These are phyloP conservation scores for Trichogramma dendrolimi DNA, from an alignment of 2,888 invertebrate species.

Conservation along the genomic window DNA sequence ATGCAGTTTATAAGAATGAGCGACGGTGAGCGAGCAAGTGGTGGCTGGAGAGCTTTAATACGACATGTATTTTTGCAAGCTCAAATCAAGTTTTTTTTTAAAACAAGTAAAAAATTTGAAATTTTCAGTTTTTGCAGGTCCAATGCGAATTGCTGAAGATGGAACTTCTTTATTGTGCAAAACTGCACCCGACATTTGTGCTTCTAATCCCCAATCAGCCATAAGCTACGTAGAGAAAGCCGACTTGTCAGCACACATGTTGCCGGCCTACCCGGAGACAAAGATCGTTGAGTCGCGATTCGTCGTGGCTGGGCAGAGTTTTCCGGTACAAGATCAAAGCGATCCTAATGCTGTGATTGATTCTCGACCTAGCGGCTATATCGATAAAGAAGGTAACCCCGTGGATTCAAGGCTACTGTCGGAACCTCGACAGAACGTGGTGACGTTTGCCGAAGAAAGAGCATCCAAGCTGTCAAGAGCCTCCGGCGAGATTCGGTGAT, in stretches of 20 bases:
- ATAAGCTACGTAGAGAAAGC: conserved; percentile 51
- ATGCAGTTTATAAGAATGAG: conserved; percentile 12
- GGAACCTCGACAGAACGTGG: conserved; percentile 48
- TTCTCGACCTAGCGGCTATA: conserved; percentile 47
- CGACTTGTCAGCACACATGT: conserved; percentile 45
- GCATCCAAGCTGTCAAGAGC: conserved; percentile 40
- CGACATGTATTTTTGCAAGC: not conserved
- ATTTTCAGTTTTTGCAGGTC: conserved; percentile 29
- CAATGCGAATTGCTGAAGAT: conserved; percentile 45
- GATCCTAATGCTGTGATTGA: conserved; percentile 45
- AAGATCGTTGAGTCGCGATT: conserved; percentile 45
- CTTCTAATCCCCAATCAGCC: conserved; percentile 48
- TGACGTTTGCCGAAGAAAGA: conserved; percentile 49
- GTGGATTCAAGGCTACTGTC: conserved; percentile 48
- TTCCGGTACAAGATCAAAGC: not conserved
- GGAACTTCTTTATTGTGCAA: conserved; percentile 49
- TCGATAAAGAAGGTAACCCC: conserved; percentile 48
- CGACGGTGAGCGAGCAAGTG: not conserved
- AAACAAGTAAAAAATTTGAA: not conserved
- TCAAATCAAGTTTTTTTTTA: not conserved
- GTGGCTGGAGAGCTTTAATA: not conserved
- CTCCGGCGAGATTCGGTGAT: conserved; percentile 39
- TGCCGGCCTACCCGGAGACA: conserved; percentile 45
- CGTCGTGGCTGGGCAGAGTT: conserved; percentile 6
- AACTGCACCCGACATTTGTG: conserved; percentile 49